Conservation (phyloP, 2,797 vertebrate species). For the Sebastes dallii region DNA sequence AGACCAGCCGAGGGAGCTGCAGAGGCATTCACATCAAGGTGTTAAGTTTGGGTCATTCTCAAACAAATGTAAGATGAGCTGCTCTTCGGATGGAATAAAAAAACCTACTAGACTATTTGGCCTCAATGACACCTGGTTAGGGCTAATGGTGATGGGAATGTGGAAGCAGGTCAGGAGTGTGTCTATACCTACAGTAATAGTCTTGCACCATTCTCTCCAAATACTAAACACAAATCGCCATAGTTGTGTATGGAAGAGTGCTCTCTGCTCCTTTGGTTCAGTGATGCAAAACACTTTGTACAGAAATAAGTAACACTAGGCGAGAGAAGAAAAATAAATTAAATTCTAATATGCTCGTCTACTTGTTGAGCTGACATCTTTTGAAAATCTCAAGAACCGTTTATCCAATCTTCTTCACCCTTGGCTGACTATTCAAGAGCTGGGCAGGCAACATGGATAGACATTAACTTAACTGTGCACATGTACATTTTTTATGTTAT, state of each 20-base stretch:
- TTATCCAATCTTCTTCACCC: no score
- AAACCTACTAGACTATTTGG: not conserved
- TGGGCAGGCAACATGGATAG: no score
- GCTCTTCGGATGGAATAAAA: not conserved
- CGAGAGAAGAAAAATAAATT: no score
- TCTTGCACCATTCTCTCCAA: not conserved
- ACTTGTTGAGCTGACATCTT: rapidly evolving
- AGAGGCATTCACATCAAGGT: not conserved
- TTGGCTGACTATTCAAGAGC: no score
- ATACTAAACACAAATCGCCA: not conserved
- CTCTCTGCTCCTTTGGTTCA: not conserved
- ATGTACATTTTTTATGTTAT: no score
- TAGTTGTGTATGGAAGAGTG: not conserved
- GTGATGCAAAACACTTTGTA: not conserved
- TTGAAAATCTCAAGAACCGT: not conserved
- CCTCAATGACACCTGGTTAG: not conserved
- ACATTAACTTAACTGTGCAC: no score
- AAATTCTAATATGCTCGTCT: no score
- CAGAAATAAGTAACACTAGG: not conserved
- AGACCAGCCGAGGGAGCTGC: not conserved
- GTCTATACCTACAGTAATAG: not conserved
- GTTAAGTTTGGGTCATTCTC: not conserved
- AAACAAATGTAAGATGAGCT: not conserved
- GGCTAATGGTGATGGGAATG: not conserved
- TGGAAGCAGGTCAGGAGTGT: not conserved